Percentiles rank a stretch among this genome's conserved stretches.
Evolutionary conservation across 2,113 vertebrate genomes (phyloP).

Genomic region (Alces alces): DNA sequence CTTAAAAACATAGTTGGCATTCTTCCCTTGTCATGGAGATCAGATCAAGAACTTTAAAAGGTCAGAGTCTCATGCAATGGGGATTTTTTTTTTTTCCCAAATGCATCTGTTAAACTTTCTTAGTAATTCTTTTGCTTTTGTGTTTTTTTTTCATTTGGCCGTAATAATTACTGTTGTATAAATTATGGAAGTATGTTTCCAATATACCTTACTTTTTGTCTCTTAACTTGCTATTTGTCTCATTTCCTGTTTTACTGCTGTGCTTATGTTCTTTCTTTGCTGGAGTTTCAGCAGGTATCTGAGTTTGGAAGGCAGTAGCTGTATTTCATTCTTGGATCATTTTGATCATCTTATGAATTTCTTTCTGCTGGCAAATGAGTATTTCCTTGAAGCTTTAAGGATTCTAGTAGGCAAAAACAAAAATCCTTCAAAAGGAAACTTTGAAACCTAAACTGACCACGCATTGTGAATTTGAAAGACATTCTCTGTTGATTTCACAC

Average conservation of each 20-base stretch:
- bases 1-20: background rate
- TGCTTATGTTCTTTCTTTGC: background rate
- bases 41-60: background rate
- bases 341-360: background rate
- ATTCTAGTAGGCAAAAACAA: background rate
- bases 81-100: background rate
- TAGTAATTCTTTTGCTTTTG: background rate
- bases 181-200: background rate
- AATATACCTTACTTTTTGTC: background rate
- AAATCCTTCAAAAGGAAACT: constrained; percentile 1
- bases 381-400: background rate
- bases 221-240: background rate
- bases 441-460: background rate
- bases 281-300: background rate
- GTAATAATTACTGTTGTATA: background rate
- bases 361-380: background rate
- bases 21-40: background rate
- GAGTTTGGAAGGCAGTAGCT: background rate
- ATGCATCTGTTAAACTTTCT: background rate
- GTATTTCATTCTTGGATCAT: background rate
- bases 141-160: background rate
- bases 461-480: background rate
- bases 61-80: background rate
- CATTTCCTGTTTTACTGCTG: background rate
- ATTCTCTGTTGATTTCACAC: background rate